Conservation (phyloP, 2,888 invertebrate genomes). For the Caenorhabditis panamensis region DNA sequence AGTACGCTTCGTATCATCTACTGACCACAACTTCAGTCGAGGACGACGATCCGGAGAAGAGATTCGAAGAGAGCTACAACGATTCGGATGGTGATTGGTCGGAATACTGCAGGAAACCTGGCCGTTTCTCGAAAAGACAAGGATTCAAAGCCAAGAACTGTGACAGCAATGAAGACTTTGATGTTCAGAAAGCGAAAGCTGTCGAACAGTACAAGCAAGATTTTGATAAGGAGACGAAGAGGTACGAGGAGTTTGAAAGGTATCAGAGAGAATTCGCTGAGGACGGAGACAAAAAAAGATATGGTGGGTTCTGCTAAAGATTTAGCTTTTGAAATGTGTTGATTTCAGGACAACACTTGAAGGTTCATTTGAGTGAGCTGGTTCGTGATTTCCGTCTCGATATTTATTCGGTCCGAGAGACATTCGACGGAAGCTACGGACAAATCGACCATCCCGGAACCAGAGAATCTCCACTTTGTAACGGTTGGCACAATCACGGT, state of each 20-base stretch:
- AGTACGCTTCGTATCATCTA: constrained; percentile 14
- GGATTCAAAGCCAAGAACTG: constrained; percentile 17
- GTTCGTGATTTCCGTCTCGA: constrained; percentile 33
- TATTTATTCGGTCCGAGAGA: constrained; percentile 20
- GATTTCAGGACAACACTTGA: constrained; percentile 15
- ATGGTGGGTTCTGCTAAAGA: background rate
- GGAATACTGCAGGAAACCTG: constrained; percentile 30
- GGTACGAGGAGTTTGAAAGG: background rate
- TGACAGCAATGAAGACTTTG: constrained; percentile 8
- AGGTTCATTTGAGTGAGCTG: constrained; percentile 14
- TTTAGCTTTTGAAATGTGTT: background rate
- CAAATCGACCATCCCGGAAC: constrained; percentile 31
- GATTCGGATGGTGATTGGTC: constrained; percentile 31
- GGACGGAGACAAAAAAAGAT: background rate
- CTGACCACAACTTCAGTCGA: constrained; percentile 3
- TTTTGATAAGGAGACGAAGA: background rate
- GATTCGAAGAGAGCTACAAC: constrained; percentile 10
- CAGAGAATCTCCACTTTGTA: background rate
- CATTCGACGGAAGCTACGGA: background rate
- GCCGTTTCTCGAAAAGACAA: constrained; percentile 29
- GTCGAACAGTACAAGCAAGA: background rate
- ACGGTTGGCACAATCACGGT: constrained; percentile 29
- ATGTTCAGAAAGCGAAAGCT: constrained; percentile 15
- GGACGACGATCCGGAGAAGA: constrained; percentile 12
- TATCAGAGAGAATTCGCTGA: background rate